phyloP scores from a whole-genome alignment of 2,888 invertebrate species.

The Pseudoips prasinana region DNA sequence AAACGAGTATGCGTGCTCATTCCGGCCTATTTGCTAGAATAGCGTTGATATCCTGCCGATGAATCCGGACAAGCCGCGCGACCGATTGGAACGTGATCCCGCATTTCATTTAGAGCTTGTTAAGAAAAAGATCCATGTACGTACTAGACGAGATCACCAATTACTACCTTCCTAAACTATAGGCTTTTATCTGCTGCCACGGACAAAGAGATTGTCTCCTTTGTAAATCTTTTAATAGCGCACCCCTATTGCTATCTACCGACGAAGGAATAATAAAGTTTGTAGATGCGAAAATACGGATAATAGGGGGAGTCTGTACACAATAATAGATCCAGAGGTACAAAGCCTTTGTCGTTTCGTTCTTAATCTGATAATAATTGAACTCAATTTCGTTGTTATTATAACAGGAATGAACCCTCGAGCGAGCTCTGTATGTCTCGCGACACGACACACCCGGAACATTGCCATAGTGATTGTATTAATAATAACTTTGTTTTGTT shows the following conservation, averaged over 20 bases:
- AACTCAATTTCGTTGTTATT: constrained; percentile 50
- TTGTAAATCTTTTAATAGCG: constrained; percentile 26
- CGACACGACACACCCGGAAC: constrained; percentile 22
- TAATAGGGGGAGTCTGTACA: constrained; percentile 31
- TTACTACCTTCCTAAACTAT: constrained; percentile 15
- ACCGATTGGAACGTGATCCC: constrained; percentile 54
- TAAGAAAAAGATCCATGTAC: constrained; percentile 35
- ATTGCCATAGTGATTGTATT: constrained; percentile 33
- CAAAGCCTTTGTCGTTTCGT: constrained; percentile 42
- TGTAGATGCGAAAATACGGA: constrained; percentile 34
- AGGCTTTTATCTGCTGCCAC: constrained; percentile 5
- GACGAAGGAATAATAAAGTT: constrained; percentile 35
- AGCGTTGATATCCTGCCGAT: constrained; percentile 54
- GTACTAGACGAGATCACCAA: constrained; percentile 23
- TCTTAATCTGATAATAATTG: constrained; percentile 55
- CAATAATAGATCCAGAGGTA: constrained; percentile 37
- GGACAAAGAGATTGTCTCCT: constrained; percentile 22
- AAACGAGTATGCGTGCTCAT: constrained; percentile 53
- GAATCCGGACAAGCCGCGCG: constrained; percentile 33
- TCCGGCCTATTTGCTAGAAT: constrained; percentile 57
- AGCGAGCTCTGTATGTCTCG: constrained; percentile 21
- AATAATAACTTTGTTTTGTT: constrained; percentile 37
- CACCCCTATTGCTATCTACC: constrained; percentile 20
- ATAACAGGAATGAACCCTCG: constrained; percentile 39
- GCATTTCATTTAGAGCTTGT: constrained; percentile 56